Evolutionary conservation across 2,888 invertebrate genomes (phyloP).

Genomic region (Gortyna flavago): DNA sequence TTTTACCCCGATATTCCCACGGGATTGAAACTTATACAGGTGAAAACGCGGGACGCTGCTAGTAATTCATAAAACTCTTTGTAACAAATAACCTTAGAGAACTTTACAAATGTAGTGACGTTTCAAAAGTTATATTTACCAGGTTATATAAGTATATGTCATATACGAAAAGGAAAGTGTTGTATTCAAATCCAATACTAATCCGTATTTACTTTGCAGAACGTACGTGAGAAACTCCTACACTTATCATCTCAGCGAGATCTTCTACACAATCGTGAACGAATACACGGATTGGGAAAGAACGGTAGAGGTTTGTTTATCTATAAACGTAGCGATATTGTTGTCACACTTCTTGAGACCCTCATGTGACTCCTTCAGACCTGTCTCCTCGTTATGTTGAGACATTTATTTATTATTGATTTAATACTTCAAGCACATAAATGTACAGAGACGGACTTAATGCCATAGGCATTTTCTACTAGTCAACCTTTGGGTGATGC

Average conservation of each 20-base stretch:
- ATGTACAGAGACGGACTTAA: no score
- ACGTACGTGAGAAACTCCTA: constrained; percentile 98
- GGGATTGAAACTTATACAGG: no score
- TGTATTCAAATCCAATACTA: constrained; percentile 10
- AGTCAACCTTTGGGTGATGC: no score
- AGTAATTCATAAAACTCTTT: no score
- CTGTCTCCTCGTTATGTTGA: background rate
- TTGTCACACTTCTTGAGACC: constrained; percentile 29
- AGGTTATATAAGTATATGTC: background rate
- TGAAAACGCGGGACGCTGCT: no score
- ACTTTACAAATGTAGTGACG: background rate
- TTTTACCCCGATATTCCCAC: no score
- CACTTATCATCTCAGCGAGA: constrained; percentile 98
- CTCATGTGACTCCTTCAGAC: constrained; percentile 22
- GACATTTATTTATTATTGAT: no score
- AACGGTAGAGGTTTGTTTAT: constrained; percentile 92
- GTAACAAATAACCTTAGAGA: no score
- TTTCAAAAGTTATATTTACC: background rate
- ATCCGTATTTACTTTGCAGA: constrained; percentile 81
- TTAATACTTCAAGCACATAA: no score
- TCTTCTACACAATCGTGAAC: constrained; percentile 98
- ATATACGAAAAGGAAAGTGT: background rate
- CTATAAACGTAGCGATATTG: constrained; percentile 65
- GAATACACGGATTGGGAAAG: constrained; percentile 99
- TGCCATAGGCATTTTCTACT: no score